Evolutionary conservation across 2,797 vertebrate species (phyloP), one percentile per base, ranked within the genome.

Genomic region (Fistularia tabacaria): DNA sequence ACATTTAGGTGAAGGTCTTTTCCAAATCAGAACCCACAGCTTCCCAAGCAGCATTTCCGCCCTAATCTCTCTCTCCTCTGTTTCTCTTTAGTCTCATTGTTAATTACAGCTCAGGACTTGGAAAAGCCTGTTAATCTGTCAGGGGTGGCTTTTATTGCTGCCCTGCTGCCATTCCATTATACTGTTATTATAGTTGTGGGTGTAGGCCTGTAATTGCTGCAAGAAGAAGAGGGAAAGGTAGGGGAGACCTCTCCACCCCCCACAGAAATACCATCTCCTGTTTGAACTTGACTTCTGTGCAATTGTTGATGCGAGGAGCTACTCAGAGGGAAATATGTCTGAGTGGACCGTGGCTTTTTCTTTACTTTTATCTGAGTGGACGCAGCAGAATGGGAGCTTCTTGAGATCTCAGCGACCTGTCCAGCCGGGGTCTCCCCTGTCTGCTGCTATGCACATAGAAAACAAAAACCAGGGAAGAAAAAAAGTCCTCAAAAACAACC

Each of bases 81-180:
- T 57, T 82, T 64, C 44, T 74, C 71, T 63, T 74, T 48, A 15
- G 78, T 79, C 85, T 88, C 69, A 71, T 81, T 90, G 85, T 90
- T 92, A 92, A 91, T 91, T 91, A 90, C 89, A 91, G 87, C 74
- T 87, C 76, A 82, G 79, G 49, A 77, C 70, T 78, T 64, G 73
- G 73, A 78, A 79, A 78, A 74, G 85, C 81, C 88, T 88, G 87
- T 92, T 89, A 90, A 92, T 92, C 91, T 92, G 87, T 91, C 89
- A 89, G 77, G 83, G 83, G 78, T 74, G 84, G 83, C 76, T 89
- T 90, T 92, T 91, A 91, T 86, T 90, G 90, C 86, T 71, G 81
- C 81, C 87, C 74, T 88, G 84, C 85, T 85, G 86, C 89, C 87
- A 88, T 89, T 85, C 87, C 84, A 90, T 92, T 89, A 90, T 91